Conservation (phyloP, 2,113 vertebrate species). For the Lophotis ruficrista region DNA sequence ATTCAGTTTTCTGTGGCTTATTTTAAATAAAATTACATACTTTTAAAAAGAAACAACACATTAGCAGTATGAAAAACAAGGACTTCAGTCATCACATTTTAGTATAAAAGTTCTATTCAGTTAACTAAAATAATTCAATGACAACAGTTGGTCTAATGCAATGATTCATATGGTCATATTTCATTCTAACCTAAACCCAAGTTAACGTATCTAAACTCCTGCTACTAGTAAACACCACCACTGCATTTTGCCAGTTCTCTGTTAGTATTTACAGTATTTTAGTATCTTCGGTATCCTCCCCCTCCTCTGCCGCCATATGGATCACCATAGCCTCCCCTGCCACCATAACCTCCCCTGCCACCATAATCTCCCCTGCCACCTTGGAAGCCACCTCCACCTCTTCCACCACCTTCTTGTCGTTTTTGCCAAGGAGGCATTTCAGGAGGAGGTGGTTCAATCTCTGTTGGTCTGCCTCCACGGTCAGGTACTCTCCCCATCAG, state of each 20-base stretch:
- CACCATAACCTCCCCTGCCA: conserved; percentile 48
- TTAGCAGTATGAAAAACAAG: conserved; percentile 40
- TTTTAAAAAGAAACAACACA: conserved; percentile 29
- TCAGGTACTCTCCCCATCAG: conserved; percentile 97
- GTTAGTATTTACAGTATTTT: neutral
- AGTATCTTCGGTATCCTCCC: conserved; percentile 76
- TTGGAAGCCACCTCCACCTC: conserved; percentile 33
- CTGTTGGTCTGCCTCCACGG: conserved; percentile 90
- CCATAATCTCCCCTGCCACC: conserved; percentile 44
- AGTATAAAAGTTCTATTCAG: conserved; percentile 48
- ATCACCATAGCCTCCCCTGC: conserved; percentile 52
- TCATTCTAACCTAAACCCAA: conserved; percentile 55
- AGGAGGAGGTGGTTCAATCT: conserved; percentile 89
- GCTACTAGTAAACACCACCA: conserved; percentile 57
- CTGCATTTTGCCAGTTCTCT: neutral
- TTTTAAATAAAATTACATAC: conserved; percentile 70
- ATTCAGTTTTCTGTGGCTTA: conserved; percentile 39
- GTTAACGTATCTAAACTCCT: neutral
- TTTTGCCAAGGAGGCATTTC: conserved; percentile 97
- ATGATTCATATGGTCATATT: conserved; percentile 36
- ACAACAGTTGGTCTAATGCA: conserved; percentile 33
- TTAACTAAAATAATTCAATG: conserved; percentile 41
- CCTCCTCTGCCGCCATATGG: conserved; percentile 56
- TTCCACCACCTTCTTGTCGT: conserved; percentile 86
- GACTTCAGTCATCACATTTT: conserved; percentile 20